These are phyloP conservation scores for Eurois occulta DNA, from an alignment of 2,888 invertebrate species.

Conservation along the genomic window DNA sequence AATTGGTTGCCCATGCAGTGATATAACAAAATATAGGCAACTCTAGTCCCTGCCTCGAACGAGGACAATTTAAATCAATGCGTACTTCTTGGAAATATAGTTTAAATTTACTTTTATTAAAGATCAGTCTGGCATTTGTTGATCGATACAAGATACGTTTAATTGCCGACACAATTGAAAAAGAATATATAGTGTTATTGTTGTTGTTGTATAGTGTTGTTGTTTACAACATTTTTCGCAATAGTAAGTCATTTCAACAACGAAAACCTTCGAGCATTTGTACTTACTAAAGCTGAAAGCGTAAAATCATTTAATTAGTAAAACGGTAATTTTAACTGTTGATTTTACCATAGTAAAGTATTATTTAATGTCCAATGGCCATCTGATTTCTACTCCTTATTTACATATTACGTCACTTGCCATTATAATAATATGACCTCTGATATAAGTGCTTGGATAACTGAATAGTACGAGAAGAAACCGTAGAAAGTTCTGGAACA, in stretches of 20 bases:
- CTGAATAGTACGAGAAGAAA: slow-evolving; percentile 14
- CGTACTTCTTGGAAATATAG: neutral
- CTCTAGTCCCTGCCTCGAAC: neutral
- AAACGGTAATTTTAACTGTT: slow-evolving; percentile 16
- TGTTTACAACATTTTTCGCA: neutral
- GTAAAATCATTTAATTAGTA: slow-evolving; percentile 13
- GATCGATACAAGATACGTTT: neutral
- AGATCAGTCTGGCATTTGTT: neutral
- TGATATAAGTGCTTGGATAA: slow-evolving; percentile 41
- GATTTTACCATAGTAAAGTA: slow-evolving; percentile 5
- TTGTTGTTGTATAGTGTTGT: too few relatives aligned
- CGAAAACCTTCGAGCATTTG: neutral
- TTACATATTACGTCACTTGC: slow-evolving; percentile 26
- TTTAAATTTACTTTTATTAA: neutral
- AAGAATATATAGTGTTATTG: too few relatives aligned
- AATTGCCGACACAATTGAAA: neutral
- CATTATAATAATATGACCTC: slow-evolving; percentile 35
- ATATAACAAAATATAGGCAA: neutral
- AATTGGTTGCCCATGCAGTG: neutral
- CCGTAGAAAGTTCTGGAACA: slow-evolving; percentile 24
- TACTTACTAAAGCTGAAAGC: slow-evolving; percentile 22
- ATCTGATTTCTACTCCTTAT: slow-evolving; percentile 26
- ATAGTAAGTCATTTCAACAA: neutral
- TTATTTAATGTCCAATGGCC: slow-evolving; percentile 9
- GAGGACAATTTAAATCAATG: neutral